Evolutionary conservation across 2,113 vertebrate genomes (phyloP).

Genomic region (Ahaetulla prasina): DNA sequence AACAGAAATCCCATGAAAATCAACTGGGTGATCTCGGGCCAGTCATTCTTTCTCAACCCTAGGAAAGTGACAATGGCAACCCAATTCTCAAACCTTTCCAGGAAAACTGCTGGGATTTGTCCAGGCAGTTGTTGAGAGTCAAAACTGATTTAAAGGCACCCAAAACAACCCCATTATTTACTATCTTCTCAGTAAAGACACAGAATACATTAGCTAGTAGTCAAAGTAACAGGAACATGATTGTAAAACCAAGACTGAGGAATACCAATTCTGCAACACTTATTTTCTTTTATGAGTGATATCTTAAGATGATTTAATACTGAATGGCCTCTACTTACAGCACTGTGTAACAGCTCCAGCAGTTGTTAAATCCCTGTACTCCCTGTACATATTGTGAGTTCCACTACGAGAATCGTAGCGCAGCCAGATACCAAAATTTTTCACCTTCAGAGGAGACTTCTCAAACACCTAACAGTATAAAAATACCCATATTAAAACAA

Average conservation of each 20-base stretch:
- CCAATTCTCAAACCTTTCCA: not conserved
- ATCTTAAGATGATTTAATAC: not conserved
- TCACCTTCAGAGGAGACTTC: conserved; percentile 89
- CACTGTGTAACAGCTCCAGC: conserved; percentile 96
- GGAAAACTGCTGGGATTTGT: not conserved
- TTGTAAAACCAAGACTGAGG: not conserved
- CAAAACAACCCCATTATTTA: not conserved
- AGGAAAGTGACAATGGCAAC: not conserved
- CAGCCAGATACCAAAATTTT: conserved; percentile 98
- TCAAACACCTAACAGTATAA: conserved; percentile 82
- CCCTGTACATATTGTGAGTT: conserved; percentile 99
- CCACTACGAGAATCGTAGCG: conserved; percentile 97
- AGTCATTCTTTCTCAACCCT: not conserved
- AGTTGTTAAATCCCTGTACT: conserved; percentile 94
- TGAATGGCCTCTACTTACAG: conserved; percentile 76
- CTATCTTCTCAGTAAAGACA: not conserved
- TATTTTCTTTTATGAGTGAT: not conserved
- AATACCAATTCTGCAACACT: not conserved
- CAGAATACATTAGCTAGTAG: not conserved
- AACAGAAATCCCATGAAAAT: not conserved
- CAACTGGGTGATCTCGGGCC: not conserved
- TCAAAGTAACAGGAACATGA: not conserved
- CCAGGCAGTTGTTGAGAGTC: not conserved
- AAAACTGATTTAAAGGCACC: not conserved
- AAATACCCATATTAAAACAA: not conserved